phyloP scores from a whole-genome alignment of 2,888 invertebrate genomes.

The Agelastica alni region DNA sequence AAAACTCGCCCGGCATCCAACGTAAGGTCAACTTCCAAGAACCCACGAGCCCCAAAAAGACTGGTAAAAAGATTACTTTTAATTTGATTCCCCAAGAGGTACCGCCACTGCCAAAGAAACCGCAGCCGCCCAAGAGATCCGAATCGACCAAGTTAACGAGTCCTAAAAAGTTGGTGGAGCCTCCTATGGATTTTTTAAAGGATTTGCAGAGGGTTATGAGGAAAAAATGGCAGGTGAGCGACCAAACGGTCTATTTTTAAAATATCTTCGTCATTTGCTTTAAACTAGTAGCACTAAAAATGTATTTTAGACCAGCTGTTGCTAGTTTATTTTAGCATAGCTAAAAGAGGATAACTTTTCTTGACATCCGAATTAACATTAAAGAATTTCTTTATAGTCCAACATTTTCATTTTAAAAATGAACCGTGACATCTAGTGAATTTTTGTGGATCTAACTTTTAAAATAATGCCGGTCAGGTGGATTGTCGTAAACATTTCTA shows the following conservation, averaged over 20 bases:
- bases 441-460: too few species aligned
- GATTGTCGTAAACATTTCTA: too few species aligned
- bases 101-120: conserved; percentile 69
- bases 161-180: conserved; percentile 76
- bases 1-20: conserved; percentile 60
- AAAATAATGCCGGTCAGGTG: too few species aligned
- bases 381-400: too few species aligned
- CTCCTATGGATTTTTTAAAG: conserved; percentile 81
- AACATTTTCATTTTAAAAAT: too few species aligned
- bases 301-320: too few species aligned
- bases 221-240: conserved; percentile 72
- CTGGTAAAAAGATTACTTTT: conserved; percentile 68
- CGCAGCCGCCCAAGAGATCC: conserved; percentile 75
- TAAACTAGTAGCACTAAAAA: neutral
- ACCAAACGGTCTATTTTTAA: too few species aligned
- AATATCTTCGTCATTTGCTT: neutral
- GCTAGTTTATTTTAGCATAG: too few species aligned
- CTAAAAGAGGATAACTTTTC: too few species aligned
- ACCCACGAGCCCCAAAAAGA: conserved; percentile 61
- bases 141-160: conserved; percentile 76
- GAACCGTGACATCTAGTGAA: too few species aligned
- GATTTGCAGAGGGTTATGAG: conserved; percentile 91
- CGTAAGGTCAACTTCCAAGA: conserved; percentile 69
- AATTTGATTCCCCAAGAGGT: conserved; percentile 62
- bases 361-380: too few species aligned